Evolutionary conservation across 1,140 invertebrate species (phyloP).

Genomic region (Drosophila serrata): DNA sequence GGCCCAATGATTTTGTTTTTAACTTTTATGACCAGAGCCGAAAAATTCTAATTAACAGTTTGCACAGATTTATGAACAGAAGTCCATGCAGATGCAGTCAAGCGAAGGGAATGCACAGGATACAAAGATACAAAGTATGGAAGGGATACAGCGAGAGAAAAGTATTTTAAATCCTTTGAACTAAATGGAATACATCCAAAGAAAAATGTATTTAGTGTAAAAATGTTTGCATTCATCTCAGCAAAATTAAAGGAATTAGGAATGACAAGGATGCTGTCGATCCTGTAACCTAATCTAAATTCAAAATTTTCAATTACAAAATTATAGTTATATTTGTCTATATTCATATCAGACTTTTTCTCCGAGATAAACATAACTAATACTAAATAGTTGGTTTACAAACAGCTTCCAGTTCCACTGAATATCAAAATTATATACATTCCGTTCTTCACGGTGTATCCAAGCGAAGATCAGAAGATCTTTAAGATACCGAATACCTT

Average conservation of each 20-base stretch:
- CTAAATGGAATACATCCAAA: neutral
- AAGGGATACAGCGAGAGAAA: neutral
- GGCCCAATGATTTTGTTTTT: slow-evolving; percentile 6
- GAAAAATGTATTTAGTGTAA: no score
- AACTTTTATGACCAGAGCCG: slow-evolving; percentile 20
- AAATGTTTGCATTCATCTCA: no score
- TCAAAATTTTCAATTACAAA: no score
- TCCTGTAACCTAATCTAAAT: no score
- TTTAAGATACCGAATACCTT: slow-evolving; percentile 28
- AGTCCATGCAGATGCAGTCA: slow-evolving; percentile 34
- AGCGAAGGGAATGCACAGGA: slow-evolving; percentile 21
- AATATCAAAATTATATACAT: neutral
- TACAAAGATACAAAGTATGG: slow-evolving; percentile 19
- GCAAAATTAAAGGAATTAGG: no score
- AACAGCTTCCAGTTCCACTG: neutral
- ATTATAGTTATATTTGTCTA: no score
- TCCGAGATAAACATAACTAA: neutral
- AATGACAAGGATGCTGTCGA: no score
- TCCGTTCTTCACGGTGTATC: neutral
- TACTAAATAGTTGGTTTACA: neutral
- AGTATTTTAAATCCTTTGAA: neutral
- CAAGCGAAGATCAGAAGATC: slow-evolving; percentile 12
- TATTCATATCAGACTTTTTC: no score
- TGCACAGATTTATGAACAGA: slow-evolving; percentile 52
- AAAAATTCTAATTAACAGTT: slow-evolving; percentile 55